phyloP scores from a whole-genome alignment of 2,797 vertebrate species.

The Glyptemys insculpta region DNA sequence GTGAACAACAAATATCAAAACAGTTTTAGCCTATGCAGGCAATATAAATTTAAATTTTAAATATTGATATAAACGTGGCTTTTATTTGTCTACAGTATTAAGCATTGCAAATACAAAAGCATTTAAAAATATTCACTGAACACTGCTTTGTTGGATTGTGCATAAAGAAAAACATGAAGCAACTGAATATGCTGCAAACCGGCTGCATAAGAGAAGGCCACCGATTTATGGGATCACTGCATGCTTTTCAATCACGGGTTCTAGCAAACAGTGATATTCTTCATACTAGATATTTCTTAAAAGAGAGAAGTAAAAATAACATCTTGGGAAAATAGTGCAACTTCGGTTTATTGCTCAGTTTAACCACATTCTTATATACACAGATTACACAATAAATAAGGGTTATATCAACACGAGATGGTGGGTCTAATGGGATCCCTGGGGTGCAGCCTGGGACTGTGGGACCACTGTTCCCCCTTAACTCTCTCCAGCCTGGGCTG shows the following conservation, averaged over 20 bases:
- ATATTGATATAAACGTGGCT: not conserved
- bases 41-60: not conserved
- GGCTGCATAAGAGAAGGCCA: not conserved
- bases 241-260: not conserved
- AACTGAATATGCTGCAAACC: not conserved
- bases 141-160: not conserved
- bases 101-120: not conserved
- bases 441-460: no score
- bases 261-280: conserved; percentile 35
- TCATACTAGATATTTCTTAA: not conserved
- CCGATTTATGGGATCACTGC: not conserved
- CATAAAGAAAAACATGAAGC: not conserved
- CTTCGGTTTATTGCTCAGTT: conserved; percentile 58
- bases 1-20: not conserved
- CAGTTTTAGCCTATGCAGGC: not conserved
- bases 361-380: not conserved
- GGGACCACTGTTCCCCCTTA: no score
- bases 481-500: no score
- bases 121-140: not conserved
- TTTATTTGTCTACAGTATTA: not conserved
- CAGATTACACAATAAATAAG: not conserved
- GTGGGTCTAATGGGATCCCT: not conserved
- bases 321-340: conserved; percentile 39
- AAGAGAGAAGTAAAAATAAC: conserved; percentile 31
- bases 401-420: not conserved